Conservation (phyloP, 2,113 vertebrate species). For the Canis aureus region DNA sequence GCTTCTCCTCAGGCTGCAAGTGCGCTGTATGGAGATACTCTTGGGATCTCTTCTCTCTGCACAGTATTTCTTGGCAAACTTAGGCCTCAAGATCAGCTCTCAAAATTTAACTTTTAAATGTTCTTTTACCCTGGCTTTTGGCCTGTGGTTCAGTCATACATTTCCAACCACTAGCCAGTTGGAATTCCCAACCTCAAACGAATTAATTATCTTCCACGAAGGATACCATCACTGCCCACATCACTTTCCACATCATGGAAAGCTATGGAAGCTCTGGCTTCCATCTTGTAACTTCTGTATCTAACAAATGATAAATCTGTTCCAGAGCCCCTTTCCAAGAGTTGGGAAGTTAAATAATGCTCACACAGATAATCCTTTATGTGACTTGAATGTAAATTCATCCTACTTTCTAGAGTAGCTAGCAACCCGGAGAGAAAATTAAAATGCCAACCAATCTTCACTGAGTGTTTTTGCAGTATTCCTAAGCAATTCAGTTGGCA, state of each 20-base stretch:
- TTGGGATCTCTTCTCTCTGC: too few species aligned
- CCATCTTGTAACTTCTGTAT: not conserved
- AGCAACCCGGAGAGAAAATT: not conserved
- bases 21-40: accelerated
- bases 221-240: not conserved
- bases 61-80: not conserved
- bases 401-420: not conserved
- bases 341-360: not conserved
- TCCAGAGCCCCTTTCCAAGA: not conserved
- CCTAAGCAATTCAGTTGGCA: not conserved
- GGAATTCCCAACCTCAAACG: not conserved
- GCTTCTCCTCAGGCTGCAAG: not conserved
- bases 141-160: not conserved
- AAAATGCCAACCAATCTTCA: slow-evolving; percentile 20
- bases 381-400: slow-evolving; percentile 27
- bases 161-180: not conserved
- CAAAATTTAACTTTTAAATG: not conserved
- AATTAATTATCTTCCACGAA: not conserved
- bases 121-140: not conserved
- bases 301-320: slow-evolving; percentile 22
- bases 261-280: not conserved
- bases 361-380: not conserved
- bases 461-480: not conserved
- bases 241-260: not conserved
- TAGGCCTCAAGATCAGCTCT: not conserved